Percentiles rank a stretch among this genome's conserved stretches.
These are phyloP conservation scores for Protobothrops flavoviridis DNA, from an alignment of 2,113 vertebrate genomes.

Conservation along the genomic window DNA sequence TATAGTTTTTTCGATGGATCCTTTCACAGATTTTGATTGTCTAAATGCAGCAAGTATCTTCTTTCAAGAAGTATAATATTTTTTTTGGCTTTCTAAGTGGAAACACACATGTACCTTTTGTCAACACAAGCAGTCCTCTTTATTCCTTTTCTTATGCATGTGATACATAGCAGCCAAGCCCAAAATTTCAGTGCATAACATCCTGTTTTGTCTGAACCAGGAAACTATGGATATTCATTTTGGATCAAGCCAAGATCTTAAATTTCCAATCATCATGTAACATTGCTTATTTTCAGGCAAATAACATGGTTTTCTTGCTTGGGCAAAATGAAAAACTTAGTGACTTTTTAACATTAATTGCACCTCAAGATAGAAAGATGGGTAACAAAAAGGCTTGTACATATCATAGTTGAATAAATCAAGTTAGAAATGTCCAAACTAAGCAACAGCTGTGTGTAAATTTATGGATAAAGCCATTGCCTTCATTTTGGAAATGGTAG, in stretches of 20 bases:
- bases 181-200: not conserved
- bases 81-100: not conserved
- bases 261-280: not conserved
- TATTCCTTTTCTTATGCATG: not conserved
- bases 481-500: not conserved
- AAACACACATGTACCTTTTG: not conserved
- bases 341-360: not conserved
- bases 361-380: not conserved
- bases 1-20: not conserved
- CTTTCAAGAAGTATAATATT: not conserved
- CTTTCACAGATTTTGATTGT: not conserved
- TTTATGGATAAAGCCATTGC: fast-evolving
- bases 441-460: not conserved
- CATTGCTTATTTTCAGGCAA: not conserved
- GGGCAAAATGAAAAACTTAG: not conserved
- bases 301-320: not conserved
- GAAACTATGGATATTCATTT: not conserved
- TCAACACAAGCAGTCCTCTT: not conserved
- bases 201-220: not conserved
- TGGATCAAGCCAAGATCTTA: not conserved
- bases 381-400: not conserved
- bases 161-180: not conserved
- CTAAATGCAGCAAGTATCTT: not conserved
- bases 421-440: not conserved
- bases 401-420: not conserved